These are phyloP conservation scores for Solenodon paradoxus DNA, from an alignment of 2,113 vertebrate genomes.

Conservation along the genomic window DNA sequence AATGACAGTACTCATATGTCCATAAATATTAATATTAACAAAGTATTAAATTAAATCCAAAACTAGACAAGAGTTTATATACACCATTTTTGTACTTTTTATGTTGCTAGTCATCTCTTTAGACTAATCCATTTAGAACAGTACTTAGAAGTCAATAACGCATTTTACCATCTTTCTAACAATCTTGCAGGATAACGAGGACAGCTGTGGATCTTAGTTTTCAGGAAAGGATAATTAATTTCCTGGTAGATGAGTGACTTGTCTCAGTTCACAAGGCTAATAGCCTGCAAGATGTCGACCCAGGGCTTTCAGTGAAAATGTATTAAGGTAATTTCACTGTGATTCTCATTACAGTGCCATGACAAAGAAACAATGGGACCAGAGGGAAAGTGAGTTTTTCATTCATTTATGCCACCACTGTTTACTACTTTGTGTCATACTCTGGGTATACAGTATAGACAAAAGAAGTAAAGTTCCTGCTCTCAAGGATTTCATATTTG, in stretches of 20 bases:
- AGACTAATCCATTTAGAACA: background rate
- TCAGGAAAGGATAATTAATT: background rate
- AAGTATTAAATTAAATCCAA: background rate
- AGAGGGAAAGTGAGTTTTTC: background rate
- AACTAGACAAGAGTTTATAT: background rate
- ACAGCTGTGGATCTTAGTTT: background rate
- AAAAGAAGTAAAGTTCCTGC: background rate
- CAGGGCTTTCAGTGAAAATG: background rate
- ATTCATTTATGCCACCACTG: background rate
- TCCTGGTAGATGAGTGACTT: background rate
- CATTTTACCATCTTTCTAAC: background rate
- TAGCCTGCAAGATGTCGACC: background rate
- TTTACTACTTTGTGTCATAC: background rate
- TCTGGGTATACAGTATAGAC: background rate
- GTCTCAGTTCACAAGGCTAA: background rate
- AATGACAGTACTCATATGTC: background rate
- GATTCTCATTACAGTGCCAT: background rate
- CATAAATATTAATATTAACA: background rate
- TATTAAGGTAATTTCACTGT: background rate
- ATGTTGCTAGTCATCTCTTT: background rate
- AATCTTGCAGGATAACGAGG: background rate
- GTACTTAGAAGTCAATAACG: background rate
- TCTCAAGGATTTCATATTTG: background rate
- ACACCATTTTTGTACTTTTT: background rate
- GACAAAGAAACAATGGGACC: background rate